Evolutionary conservation across 2,888 invertebrate genomes (phyloP).

Genomic region (Aleiodes alternator): DNA sequence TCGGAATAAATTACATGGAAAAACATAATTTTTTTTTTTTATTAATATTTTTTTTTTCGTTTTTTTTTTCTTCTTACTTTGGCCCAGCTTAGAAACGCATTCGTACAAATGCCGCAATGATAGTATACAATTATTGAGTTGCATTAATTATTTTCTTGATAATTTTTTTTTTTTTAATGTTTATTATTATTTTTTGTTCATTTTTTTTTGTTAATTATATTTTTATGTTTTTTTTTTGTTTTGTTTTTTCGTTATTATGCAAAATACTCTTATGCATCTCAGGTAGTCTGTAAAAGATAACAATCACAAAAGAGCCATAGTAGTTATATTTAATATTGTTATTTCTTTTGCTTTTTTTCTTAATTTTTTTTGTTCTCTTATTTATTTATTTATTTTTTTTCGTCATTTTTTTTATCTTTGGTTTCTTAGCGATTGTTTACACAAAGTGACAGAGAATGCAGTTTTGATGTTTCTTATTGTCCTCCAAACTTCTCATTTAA

Average conservation of each 20-base stretch:
- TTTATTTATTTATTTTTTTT: conserved; percentile 18
- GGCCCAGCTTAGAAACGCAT: conserved; percentile 57
- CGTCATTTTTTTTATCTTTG: conserved; percentile 30
- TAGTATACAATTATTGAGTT: conserved; percentile 55
- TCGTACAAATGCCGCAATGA: conserved; percentile 54
- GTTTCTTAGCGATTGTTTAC: conserved; percentile 55
- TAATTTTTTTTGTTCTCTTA: conserved; percentile 12
- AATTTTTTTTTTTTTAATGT: conserved; percentile 39
- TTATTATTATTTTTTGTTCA: conserved; percentile 34
- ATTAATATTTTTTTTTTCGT: conserved; percentile 36
- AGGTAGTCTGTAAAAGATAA: conserved; percentile 56
- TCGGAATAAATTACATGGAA: conserved; percentile 60
- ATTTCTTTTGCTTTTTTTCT: conserved; percentile 19
- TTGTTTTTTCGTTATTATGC: conserved; percentile 47
- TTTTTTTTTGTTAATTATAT: conserved; percentile 15
- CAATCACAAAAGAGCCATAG: conserved; percentile 56
- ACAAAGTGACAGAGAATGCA: conserved; percentile 54
- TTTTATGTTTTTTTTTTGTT: conserved; percentile 16
- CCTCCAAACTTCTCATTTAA: conserved; percentile 28
- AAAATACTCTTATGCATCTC: conserved; percentile 52
- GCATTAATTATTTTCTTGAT: conserved; percentile 34
- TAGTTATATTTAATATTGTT: conserved; percentile 44
- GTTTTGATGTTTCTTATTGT: conserved; percentile 51
- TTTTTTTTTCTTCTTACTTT: conserved; percentile 44
- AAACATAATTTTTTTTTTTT: conserved; percentile 54